A percentile compares a stretch with the other conserved stretches of the same genome.
Conservation (phyloP, 2,113 vertebrate genomes). For the Chaetorhynchus papuensis region DNA sequence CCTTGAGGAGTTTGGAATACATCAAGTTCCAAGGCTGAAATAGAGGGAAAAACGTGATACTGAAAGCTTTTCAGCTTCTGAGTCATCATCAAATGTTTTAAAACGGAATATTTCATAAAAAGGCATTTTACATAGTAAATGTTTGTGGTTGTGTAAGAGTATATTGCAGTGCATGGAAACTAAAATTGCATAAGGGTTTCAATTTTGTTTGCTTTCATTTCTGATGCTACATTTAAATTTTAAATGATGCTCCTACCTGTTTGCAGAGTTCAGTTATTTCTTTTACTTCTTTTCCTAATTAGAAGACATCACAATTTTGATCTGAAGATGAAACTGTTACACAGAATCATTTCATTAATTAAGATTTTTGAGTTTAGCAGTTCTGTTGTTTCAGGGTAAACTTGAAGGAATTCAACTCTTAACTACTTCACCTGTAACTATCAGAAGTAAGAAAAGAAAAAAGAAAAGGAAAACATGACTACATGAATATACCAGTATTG, state of each 20-base stretch:
- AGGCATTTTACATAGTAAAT: background rate
- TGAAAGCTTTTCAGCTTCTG: background rate
- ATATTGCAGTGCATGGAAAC: background rate
- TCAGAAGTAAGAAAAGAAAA: background rate
- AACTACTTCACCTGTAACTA: background rate
- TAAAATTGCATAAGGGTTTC: background rate
- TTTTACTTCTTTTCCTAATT: background rate
- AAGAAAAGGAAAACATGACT: background rate
- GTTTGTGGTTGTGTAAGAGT: background rate
- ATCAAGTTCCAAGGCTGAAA: background rate
- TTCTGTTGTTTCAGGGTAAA: background rate
- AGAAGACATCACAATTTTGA: background rate
- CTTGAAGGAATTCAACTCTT: background rate
- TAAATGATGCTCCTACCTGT: background rate
- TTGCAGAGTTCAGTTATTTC: background rate
- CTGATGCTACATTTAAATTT: background rate
- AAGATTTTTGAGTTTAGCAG: background rate
- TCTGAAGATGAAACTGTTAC: background rate
- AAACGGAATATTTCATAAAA: background rate
- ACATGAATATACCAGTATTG: background rate
- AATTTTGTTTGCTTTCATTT: background rate
- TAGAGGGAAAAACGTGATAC: background rate
- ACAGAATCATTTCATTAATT: background rate
- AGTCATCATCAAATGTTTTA: background rate
- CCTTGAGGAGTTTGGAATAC: background rate